Conservation (phyloP, 2,113 vertebrate species). For the Butorides virescens region DNA sequence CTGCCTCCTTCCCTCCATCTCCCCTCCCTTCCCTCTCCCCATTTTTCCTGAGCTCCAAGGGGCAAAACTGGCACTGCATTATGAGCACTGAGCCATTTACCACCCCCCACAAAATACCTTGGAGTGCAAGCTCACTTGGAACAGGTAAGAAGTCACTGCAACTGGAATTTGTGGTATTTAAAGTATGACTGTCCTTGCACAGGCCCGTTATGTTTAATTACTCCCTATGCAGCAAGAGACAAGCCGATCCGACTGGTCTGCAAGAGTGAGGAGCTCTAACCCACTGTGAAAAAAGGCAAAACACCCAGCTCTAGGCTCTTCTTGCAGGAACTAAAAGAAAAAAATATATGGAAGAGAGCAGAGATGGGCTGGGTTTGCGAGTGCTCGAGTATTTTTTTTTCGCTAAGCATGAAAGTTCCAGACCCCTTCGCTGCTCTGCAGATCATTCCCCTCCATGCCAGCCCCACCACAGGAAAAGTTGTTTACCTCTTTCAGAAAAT, state of each 20-base stretch:
- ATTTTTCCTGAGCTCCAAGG: neutral
- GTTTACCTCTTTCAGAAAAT: conserved; percentile 16
- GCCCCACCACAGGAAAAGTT: neutral
- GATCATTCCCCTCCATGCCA: neutral
- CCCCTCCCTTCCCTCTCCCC: neutral
- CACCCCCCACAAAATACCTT: neutral
- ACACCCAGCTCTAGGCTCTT: neutral
- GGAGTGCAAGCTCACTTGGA: neutral
- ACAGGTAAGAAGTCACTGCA: neutral
- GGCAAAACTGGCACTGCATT: neutral
- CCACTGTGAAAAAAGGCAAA: neutral
- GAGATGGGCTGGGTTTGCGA: rapidly evolving
- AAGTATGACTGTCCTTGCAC: neutral
- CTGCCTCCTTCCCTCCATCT: conserved; percentile 23
- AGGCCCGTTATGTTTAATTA: neutral
- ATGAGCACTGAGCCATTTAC: neutral
- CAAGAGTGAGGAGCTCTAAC: neutral
- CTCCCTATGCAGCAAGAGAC: neutral
- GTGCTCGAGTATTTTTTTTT: neutral
- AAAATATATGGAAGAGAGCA: neutral
- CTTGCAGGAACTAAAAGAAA: neutral
- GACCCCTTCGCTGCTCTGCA: neutral
- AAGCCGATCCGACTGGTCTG: neutral
- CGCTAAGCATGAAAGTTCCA: neutral
- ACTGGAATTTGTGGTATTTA: neutral